These are phyloP conservation scores for Apocheima hispidaria DNA, from an alignment of 2,888 invertebrate species.

Conservation along the genomic window DNA sequence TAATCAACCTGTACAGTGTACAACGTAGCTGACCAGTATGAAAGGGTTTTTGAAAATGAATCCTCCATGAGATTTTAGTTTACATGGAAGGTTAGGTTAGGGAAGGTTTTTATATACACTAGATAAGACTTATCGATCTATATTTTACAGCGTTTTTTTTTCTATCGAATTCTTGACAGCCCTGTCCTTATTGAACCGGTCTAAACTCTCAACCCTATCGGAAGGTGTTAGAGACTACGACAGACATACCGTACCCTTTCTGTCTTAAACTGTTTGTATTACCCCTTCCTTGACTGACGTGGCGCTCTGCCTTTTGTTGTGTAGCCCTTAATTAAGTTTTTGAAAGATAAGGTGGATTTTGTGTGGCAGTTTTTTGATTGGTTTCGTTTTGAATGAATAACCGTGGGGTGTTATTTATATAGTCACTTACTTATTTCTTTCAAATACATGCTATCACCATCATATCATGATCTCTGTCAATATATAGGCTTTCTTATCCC, in stretches of 20 bases:
- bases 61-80: too few species aligned
- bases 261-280: constrained; percentile 24
- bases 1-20: too few species aligned
- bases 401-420: not conserved
- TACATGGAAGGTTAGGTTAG: too few species aligned
- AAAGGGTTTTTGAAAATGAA: too few species aligned
- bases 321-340: constrained; percentile 23
- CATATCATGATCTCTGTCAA: too few species aligned
- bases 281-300: constrained; percentile 25
- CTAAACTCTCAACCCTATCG: constrained; percentile 29
- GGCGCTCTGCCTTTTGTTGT: constrained; percentile 11
- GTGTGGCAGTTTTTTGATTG: not conserved
- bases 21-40: too few species aligned
- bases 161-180: constrained; percentile 4
- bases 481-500: too few species aligned
- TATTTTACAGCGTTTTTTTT: not conserved
- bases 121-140: too few species aligned
- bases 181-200: constrained; percentile 1
- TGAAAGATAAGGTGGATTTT: constrained; percentile 1
- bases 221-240: constrained; percentile 29
- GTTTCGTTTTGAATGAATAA: not conserved
- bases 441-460: too few species aligned
- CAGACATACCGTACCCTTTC: constrained; percentile 12
- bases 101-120: too few species aligned
- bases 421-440: too few species aligned